phyloP scores from a whole-genome alignment of 1,140 invertebrate species.

The Maconellicoccus hirsutus region DNA sequence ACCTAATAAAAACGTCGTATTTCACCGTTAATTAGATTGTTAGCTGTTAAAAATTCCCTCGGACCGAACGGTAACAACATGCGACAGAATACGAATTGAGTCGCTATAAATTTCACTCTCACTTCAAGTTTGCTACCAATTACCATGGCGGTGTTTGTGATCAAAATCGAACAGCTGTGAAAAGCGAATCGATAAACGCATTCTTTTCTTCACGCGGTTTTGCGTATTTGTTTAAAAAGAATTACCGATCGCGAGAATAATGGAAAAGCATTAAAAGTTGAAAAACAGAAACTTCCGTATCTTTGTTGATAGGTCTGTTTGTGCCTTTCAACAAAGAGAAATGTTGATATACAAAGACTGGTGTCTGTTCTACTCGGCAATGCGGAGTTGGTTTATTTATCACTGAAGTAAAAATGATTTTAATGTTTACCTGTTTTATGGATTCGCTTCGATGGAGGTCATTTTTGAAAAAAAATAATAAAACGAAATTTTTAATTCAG shows the following conservation, averaged over 20 bases:
- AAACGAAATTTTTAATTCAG: no score
- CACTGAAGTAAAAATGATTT: neutral
- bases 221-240: constrained; percentile 4
- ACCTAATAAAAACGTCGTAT: neutral
- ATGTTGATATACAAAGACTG: constrained; percentile 5
- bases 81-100: neutral
- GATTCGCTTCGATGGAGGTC: neutral
- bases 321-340: neutral
- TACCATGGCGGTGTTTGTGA: neutral
- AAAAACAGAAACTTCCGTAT: constrained; percentile 9
- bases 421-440: neutral
- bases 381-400: neutral
- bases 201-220: neutral
- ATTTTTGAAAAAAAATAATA: neutral
- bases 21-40: neutral
- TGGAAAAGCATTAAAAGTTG: constrained; percentile 7
- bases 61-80: neutral
- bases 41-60: neutral
- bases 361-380: neutral
- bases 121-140: neutral
- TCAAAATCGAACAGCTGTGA: neutral
- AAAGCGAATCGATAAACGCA: neutral
- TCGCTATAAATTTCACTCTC: neutral
- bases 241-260: neutral
- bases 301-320: constrained; percentile 1